phyloP scores from a whole-genome alignment of 2,888 invertebrate species.

The Glaucopsyche alexis region DNA sequence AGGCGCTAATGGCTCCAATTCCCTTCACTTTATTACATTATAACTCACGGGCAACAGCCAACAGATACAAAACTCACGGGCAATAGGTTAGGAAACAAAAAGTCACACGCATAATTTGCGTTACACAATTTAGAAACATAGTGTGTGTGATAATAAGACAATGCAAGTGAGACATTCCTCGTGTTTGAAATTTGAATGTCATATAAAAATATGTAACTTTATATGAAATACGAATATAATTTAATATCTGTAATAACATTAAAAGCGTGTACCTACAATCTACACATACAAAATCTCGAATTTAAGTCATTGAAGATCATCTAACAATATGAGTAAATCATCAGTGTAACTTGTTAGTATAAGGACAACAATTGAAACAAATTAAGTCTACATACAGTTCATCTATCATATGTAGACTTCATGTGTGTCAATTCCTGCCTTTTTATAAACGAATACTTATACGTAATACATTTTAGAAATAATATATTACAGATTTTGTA shows the following conservation, averaged over 20 bases:
- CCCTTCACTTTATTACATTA: neutral
- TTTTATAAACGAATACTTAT: too few relatives aligned
- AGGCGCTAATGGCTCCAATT: neutral
- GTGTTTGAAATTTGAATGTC: neutral
- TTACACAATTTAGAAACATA: constrained; percentile 13
- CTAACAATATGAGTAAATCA: too few relatives aligned
- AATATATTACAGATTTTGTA: too few relatives aligned
- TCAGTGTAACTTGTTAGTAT: too few relatives aligned
- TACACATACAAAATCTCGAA: too few relatives aligned
- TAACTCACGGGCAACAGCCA: neutral
- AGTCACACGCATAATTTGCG: constrained; percentile 4
- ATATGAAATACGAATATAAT: neutral
- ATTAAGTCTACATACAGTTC: too few relatives aligned
- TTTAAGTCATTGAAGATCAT: too few relatives aligned
- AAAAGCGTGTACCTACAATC: neutral
- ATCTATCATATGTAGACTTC: too few relatives aligned
- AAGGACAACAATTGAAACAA: too few relatives aligned
- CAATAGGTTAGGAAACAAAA: neutral
- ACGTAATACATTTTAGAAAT: too few relatives aligned
- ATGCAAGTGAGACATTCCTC: constrained; percentile 1
- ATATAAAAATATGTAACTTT: neutral
- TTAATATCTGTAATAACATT: neutral
- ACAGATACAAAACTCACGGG: neutral
- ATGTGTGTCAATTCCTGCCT: too few relatives aligned
- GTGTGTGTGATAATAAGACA: neutral